Evolutionary conservation across 2,888 invertebrate species (phyloP).

Genomic region (Megastigmus dorsalis): DNA sequence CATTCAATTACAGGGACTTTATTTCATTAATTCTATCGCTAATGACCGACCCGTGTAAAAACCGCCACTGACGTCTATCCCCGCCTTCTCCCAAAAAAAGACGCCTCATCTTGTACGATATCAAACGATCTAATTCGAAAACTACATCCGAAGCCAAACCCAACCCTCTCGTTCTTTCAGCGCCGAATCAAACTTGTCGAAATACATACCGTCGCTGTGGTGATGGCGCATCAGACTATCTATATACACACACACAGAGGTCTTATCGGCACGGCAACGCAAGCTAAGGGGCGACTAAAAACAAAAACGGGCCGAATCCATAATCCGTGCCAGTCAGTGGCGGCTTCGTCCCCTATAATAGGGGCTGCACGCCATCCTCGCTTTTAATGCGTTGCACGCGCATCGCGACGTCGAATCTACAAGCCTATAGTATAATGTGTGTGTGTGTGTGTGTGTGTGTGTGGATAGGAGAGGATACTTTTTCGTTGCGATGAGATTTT

Average conservation of each 20-base stretch:
- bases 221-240: no score
- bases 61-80: no score
- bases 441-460: not conserved
- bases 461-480: not conserved
- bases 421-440: not conserved
- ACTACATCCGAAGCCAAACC: no score
- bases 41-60: no score
- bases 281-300: slow-evolving; percentile 22
- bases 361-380: not conserved
- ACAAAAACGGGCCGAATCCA: slow-evolving; percentile 41
- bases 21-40: no score
- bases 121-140: no score
- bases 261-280: slow-evolving; percentile 40
- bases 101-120: not conserved
- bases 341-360: not conserved
- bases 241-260: no score
- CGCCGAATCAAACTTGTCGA: not conserved
- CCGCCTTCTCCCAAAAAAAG: not conserved
- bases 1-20: no score
- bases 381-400: not conserved
- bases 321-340: slow-evolving; percentile 36
- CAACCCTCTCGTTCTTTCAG: not conserved
- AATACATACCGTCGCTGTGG: not conserved
- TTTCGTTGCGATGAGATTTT: not conserved
- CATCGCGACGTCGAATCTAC: not conserved